A percentile compares a stretch with the other conserved stretches of the same genome.
Evolutionary conservation across 2,888 invertebrate genomes (phyloP).

Genomic region (Salticus scenicus): DNA sequence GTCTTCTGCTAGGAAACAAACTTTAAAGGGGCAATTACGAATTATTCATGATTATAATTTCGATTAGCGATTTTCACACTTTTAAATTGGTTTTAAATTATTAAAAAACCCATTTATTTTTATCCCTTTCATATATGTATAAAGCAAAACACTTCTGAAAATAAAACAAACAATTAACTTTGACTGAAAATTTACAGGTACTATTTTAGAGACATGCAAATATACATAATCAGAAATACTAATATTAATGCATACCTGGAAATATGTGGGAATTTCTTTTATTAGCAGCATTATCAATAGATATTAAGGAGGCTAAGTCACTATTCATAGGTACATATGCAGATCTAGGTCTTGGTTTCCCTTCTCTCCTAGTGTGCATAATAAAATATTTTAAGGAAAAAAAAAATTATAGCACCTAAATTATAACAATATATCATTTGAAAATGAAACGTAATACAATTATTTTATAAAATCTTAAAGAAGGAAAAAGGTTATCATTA

Average conservation of each 20-base stretch:
- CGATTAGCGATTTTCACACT: no score
- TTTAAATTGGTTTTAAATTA: no score
- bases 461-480: not conserved
- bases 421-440: not conserved
- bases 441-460: not conserved
- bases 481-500: not conserved
- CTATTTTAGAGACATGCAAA: no score
- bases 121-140: no score
- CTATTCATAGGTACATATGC: conserved; percentile 79
- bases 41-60: no score
- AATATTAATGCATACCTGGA: conserved; percentile 41
- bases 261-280: conserved; percentile 61
- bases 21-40: no score
- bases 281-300: conserved; percentile 57
- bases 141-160: no score
- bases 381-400: not conserved
- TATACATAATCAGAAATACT: no score
- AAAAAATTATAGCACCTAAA: not conserved
- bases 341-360: conserved; percentile 87
- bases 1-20: no score
- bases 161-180: no score
- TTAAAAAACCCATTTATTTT: no score
- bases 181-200: no score
- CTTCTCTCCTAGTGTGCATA: conserved; percentile 44
- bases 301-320: conserved; percentile 52